These are phyloP conservation scores for Pseudomyrmex cubaensis DNA, from an alignment of 1,140 invertebrate species.

Conservation along the genomic window DNA sequence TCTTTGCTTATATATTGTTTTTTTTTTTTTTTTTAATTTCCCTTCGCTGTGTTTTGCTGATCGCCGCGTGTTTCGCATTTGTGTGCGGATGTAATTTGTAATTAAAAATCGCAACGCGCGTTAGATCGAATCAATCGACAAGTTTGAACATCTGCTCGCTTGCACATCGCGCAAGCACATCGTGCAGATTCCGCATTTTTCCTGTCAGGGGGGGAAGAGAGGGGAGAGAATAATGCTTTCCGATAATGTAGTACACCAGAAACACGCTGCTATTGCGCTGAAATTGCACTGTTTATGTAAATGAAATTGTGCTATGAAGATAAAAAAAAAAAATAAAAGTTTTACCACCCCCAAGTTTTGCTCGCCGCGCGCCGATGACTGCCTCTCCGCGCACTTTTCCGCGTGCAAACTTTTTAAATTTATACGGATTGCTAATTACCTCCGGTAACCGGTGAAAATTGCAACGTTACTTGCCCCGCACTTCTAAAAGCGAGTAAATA, in stretches of 20 bases:
- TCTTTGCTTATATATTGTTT: no score
- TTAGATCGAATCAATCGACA: slow-evolving; percentile 20
- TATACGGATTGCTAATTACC: slow-evolving; percentile 52
- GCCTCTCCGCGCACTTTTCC: neutral
- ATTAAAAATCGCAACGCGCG: slow-evolving; percentile 40
- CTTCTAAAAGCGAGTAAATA: neutral
- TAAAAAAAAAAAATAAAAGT: slow-evolving; percentile 25
- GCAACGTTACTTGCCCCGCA: neutral
- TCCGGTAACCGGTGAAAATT: slow-evolving; percentile 25
- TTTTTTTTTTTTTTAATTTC: neutral
- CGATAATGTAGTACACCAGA: slow-evolving; percentile 33
- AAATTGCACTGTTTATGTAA: slow-evolving; percentile 54
- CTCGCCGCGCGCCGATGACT: neutral
- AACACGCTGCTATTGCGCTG: slow-evolving; percentile 29
- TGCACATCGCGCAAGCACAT: neutral
- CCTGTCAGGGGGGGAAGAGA: no score
- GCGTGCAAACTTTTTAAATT: slow-evolving; percentile 38
- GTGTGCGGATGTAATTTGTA: neutral
- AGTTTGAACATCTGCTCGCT: neutral
- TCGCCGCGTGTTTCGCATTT: neutral
- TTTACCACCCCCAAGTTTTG: slow-evolving; percentile 25
- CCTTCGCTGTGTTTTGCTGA: neutral
- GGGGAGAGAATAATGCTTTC: slow-evolving; percentile 16
- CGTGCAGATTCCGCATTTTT: slow-evolving; percentile 9
- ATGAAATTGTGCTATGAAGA: slow-evolving; percentile 50